Base-by-base conservation (phyloP, 2,113 vertebrate species). In the Tachysurus vachellii region DNA sequence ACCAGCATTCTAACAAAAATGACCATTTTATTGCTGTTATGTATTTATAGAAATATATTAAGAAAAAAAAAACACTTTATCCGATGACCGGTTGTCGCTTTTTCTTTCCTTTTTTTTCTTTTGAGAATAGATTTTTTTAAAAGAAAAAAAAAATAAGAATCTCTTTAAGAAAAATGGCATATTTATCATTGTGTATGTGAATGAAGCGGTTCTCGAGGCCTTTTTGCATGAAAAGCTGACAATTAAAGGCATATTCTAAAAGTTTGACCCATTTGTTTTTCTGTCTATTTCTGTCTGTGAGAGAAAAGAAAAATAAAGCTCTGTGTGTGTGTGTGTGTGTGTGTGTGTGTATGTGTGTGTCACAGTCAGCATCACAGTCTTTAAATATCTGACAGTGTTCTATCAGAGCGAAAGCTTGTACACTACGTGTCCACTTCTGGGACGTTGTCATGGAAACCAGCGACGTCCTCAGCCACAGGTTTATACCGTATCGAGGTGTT, bases 21-120 rank as follows among this genome's bases (percentile, higher is more conserved):
- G 47, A 93, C 92, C 92, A 93, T 94, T 92, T 91, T 95, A 95
- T 94, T 88, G 94, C 94, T 90, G 91, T 92, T 88, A 95, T 96
- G 95, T 96, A 96, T 96, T 96, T 96, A 96, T 96, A 96, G 95
- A 96, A 95, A 96, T 96, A 93, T 95, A 96, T 96, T 93, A 93
- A 95, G 90, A 92, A 94, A 94, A 90, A 80, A 88, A 83, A 28
- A n/a, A 68, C 31, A 70, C 28, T 95, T 93, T 95, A 95, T 95
- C 92, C 92, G 93, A 94, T 93, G 94, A 95, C 94, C 47, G 17
- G 75, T 54, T 94, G 94, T 95, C 94, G 93, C 93, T 95, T 95
- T 79, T 56, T 87, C 59, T 87, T 89, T 87, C 13, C 28, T 95
- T 94, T 94, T 87, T 57, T 61, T n/a, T 80, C 47, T 80, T 88